These are phyloP conservation scores for Anthopleura xanthogrammica DNA, from an alignment of 92 coral and sea anemone genomes.

Conservation along the genomic window DNA sequence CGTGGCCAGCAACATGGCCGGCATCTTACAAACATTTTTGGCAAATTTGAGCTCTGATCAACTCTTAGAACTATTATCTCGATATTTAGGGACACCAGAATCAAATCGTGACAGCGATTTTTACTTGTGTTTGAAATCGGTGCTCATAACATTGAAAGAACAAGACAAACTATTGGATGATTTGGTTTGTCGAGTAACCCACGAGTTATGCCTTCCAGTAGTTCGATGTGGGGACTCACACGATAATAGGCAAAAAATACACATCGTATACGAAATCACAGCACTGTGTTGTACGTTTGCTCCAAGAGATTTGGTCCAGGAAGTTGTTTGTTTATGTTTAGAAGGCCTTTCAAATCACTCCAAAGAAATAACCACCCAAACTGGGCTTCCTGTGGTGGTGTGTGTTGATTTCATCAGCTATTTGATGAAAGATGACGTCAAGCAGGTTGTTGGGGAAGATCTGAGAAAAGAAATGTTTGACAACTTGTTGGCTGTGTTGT, in stretches of 20 bases:
- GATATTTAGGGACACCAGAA: slow-evolving; percentile 37
- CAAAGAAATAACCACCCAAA: slow-evolving; percentile 16
- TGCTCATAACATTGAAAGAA: slow-evolving; percentile 47
- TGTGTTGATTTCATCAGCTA: slow-evolving; percentile 78
- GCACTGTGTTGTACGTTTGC: slow-evolving; percentile 58
- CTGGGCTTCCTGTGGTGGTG: slow-evolving; percentile 54
- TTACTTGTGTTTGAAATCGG: slow-evolving; percentile 60
- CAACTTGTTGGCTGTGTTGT: slow-evolving; percentile 53
- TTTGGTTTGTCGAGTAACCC: slow-evolving; percentile 24
- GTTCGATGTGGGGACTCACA: slow-evolving; percentile 17
- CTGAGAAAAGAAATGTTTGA: slow-evolving; percentile 56
- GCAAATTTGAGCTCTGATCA: slow-evolving; percentile 49
- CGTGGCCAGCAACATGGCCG: slow-evolving; percentile 48
- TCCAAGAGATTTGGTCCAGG: slow-evolving; percentile 37
- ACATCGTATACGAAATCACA: slow-evolving; percentile 58
- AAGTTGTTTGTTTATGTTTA: slow-evolving; percentile 41
- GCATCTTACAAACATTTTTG: slow-evolving; percentile 35
- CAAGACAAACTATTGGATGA: slow-evolving; percentile 42
- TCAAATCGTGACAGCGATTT: slow-evolving; percentile 52
- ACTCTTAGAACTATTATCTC: slow-evolving; percentile 31
- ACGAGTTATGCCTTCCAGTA: slow-evolving; percentile 58
- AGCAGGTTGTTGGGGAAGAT: slow-evolving; percentile 38
- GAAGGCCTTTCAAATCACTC: slow-evolving; percentile 33
- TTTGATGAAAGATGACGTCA: slow-evolving; percentile 45
- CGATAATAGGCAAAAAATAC: slow-evolving; percentile 44